Evolutionary conservation across 2,113 vertebrate genomes (phyloP).

Genomic region (Fregata magnificens): DNA sequence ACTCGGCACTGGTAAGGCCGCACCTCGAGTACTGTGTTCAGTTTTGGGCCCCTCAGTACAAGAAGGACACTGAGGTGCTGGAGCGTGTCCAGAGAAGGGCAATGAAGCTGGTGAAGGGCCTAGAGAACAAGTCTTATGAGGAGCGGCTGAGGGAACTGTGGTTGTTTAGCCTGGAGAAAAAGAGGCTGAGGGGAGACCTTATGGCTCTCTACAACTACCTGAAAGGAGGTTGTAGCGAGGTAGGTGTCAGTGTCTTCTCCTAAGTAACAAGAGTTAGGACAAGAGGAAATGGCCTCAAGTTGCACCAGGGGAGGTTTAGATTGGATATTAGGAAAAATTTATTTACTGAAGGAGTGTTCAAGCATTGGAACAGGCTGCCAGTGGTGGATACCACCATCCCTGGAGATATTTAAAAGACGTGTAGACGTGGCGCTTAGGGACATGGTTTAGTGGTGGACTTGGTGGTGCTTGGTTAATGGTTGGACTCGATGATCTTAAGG

Average conservation of each 20-base stretch:
- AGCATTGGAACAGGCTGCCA: neutral
- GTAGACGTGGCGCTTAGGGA: neutral
- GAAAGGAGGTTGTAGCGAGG: neutral
- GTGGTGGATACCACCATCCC: neutral
- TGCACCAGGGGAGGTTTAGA: neutral
- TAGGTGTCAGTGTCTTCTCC: neutral
- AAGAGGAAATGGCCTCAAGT: neutral
- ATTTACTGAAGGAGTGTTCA: neutral
- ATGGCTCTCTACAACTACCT: fast-evolving
- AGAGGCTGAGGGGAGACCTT: neutral
- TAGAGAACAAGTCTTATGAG: fast-evolving
- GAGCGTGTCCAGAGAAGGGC: neutral
- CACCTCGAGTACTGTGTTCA: fast-evolving
- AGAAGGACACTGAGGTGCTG: neutral
- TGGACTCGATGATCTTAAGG: neutral
- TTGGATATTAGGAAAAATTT: neutral
- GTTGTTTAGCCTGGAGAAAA: neutral
- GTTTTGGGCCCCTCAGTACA: neutral
- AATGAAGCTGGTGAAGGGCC: neutral
- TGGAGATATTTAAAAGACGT: neutral
- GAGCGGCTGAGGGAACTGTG: neutral
- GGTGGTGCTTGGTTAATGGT: neutral
- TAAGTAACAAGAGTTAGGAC: neutral
- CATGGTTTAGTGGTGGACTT: neutral
- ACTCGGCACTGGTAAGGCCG: neutral